Base-by-base conservation (phyloP, 2,113 vertebrate genomes). In the Lathamus discolor region DNA sequence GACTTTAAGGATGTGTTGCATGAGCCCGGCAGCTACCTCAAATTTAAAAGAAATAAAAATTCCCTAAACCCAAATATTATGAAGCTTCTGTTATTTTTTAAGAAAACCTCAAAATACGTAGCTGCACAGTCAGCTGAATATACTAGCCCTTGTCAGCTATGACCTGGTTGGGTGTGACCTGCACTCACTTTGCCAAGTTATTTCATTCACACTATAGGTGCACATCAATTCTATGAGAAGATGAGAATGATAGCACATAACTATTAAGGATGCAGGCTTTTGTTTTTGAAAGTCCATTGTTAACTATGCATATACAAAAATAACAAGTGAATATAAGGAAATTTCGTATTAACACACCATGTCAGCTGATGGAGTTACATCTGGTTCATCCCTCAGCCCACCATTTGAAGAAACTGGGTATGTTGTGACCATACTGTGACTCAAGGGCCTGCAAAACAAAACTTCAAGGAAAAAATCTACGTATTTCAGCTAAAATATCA, bases 281-380 rank as follows among this genome's bases (percentile, higher is more conserved):
- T 61, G 6, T 62, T 91, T 74, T 35, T 90, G 72, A 41, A 33
- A 79, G 3, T 70, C 18, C 43, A 72, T 29, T n/a, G 85, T 74
- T 82, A 92, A 41, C 17, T 37, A 54, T 1, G 6, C 4, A 14
- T 29, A 66, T 7, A 81, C 8, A 28, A 66, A 75, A 55, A 12
- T 43, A 49, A 19, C 4, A 3, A 84, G 48, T 28, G 24, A 88
- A 49, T 19, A 49, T 19, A 82, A 77, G 29, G 37, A 80, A 73
- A 84, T 11, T 24, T 14, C 41, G 3, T 12, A 66, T 94, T 93
- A 96, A 97, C 96, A 70, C 80, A 98, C 98, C 96, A 9, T 67
- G 69, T 75, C 74, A 68, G 63, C n/a, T 73, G 96, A 90, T 49
- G 81, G 44, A 68, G 67, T 49, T 43, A 72, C 22, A 91, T 52